Percentiles rank a stretch among this genome's conserved stretches.
Conservation (phyloP, 23 tunicate genomes). For the Ascidia mentula region DNA sequence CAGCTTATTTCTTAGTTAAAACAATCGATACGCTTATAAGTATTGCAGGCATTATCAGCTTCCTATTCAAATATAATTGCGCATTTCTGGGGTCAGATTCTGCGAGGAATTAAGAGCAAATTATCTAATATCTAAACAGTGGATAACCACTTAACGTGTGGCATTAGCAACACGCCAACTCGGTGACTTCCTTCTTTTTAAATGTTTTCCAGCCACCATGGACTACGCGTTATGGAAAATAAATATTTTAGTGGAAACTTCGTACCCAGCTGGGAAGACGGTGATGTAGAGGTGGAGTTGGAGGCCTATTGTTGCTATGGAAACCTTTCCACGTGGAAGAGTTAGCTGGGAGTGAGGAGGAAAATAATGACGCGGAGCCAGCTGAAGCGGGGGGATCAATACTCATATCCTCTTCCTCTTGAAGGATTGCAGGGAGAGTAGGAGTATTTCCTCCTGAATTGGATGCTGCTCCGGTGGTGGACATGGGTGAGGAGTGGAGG, state of each 20-base stretch:
- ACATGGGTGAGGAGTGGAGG: constrained; percentile 16
- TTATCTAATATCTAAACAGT: too few species aligned
- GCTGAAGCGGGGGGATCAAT: constrained; percentile 15
- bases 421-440: constrained; percentile 19
- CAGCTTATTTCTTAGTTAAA: too few species aligned
- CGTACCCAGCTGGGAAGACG: constrained; percentile 61
- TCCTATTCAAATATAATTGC: too few species aligned
- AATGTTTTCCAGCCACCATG: too few species aligned
- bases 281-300: constrained; percentile 65
- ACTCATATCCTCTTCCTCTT: constrained; percentile 36
- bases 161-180: too few species aligned
- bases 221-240: too few species aligned
- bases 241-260: not conserved
- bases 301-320: constrained; percentile 4
- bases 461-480: constrained; percentile 1
- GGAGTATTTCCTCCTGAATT: not conserved
- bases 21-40: too few species aligned
- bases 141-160: too few species aligned
- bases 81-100: too few species aligned
- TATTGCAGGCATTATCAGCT: too few species aligned
- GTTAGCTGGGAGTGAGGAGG: constrained; percentile 36
- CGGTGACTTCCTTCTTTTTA: too few species aligned
- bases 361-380: constrained; percentile 12
- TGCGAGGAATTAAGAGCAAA: too few species aligned
- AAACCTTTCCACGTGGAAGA: constrained; percentile 27